Evolutionary conservation across 2,113 vertebrate genomes (phyloP), one percentile per base, ranked within the genome.

Genomic region (Eira barbara): DNA sequence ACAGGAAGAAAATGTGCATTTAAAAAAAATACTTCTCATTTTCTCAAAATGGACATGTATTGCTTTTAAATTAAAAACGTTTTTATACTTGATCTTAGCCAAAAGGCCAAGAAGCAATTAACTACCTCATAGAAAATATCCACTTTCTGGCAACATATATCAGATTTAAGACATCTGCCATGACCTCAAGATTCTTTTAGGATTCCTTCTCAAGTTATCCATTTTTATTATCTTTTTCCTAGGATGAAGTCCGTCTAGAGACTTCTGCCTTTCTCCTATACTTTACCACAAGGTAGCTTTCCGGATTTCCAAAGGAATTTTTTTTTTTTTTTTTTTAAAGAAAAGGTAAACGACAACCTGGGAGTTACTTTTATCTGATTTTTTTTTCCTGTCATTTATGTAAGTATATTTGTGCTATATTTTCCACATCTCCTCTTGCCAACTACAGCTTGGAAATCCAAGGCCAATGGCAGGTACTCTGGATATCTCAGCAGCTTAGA

Each of bases 51-150:
- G 27, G 34, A 63, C 61, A 49, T 34, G 20, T 55, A 57, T 61
- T 94, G 18, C 4, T 91, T 97, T 97, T 88, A 95, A 94, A 84
- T 55, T 79, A 61, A 85, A 94, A 86, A 81, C 8, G 42, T 91
- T 90, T 85, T 79, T 84, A 89, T 10, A 61, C 59, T 61, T 61
- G 25, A 27, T 61, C 59, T 61, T 61, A 61, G 59, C 25, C 59
- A 61, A 61, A 61, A 61, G 59, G 10, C 59, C 25, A 11, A 61
- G 25, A 92, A 92, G 47, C 25, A 14, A 74, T 81, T 47, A 87
- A 83, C 11, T 71, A 71, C 17, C 15, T 91, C 73, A 80, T 27
- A 83, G 73, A 93, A 93, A 82, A 79, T 59, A 86, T 3, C 9
- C 45, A 52, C 82, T 69, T 94, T 89, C 45, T 34, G 42, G 80